Evolutionary conservation across 2,113 vertebrate species (phyloP).

Genomic region (Candoia aspera): DNA sequence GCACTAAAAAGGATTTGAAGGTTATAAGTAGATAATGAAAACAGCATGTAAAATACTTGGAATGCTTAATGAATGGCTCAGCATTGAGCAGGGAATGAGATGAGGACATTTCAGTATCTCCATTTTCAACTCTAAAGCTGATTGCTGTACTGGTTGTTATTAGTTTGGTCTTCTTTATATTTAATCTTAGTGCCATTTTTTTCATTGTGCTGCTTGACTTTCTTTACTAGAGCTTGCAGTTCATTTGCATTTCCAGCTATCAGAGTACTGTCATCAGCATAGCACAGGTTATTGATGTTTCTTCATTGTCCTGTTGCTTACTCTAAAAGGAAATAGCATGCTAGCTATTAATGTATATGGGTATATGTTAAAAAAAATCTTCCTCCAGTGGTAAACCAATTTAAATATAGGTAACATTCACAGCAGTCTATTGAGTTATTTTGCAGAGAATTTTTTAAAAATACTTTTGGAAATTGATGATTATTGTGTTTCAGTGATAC

Average conservation of each 20-base stretch:
- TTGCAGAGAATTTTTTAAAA: slow-evolving; percentile 23
- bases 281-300: not conserved
- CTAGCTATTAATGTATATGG: not conserved
- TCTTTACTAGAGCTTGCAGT: not conserved
- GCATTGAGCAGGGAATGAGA: not conserved
- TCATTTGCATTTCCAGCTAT: not conserved
- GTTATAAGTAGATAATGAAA: not conserved
- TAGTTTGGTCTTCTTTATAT: not conserved
- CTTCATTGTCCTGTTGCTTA: not conserved
- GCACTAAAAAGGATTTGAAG: not conserved
- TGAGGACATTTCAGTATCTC: not conserved
- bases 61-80: not conserved
- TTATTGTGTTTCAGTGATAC: not conserved
- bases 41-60: not conserved
- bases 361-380: slow-evolving; percentile 25
- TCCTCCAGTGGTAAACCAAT: slow-evolving; percentile 42
- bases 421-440: slow-evolving; percentile 41
- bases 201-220: not conserved
- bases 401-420: slow-evolving; percentile 24
- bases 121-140: not conserved
- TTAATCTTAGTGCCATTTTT: not conserved
- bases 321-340: not conserved
- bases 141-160: not conserved
- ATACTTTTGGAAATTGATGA: slow-evolving; percentile 46
- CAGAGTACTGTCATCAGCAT: not conserved